Evolutionary conservation across 2,113 vertebrate genomes (phyloP).

Genomic region (Recurvirostra avosetta): DNA sequence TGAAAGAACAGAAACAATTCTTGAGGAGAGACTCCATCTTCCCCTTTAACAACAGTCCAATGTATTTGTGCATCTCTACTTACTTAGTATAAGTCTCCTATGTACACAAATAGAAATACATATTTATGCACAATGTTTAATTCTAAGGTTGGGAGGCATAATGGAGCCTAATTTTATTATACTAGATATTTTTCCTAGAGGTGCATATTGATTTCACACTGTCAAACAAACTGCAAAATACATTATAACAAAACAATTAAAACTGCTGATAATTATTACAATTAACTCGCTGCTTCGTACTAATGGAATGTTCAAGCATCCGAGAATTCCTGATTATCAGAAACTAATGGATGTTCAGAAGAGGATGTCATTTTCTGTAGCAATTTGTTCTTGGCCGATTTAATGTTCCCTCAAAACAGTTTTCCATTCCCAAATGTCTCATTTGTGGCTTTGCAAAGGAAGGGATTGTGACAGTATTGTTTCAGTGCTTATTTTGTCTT

Average conservation of each 20-base stretch:
- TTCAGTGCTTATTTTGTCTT: slow-evolving; percentile 15
- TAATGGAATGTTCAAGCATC: slow-evolving; percentile 61
- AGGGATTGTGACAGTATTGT: background rate
- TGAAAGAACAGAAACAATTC: background rate
- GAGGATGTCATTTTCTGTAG: slow-evolving; percentile 52
- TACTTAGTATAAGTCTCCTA: background rate
- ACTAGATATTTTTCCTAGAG: slow-evolving; percentile 31
- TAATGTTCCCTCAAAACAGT: slow-evolving; percentile 54
- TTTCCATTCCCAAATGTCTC: slow-evolving; percentile 23
- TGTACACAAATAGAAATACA: slow-evolving; percentile 3
- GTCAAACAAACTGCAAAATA: slow-evolving; percentile 42
- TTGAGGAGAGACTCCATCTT: background rate
- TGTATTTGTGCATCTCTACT: background rate
- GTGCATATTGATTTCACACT: slow-evolving; percentile 29
- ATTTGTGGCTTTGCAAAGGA: slow-evolving; percentile 24
- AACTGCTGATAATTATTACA: slow-evolving; percentile 57
- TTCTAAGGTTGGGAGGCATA: slow-evolving; percentile 30
- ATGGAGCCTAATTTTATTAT: slow-evolving; percentile 36
- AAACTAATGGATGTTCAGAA: slow-evolving; percentile 59
- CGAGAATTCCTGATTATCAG: slow-evolving; percentile 52
- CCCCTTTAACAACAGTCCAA: background rate
- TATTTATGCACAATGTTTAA: slow-evolving; percentile 19
- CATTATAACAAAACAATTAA: slow-evolving; percentile 61
- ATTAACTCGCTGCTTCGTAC: slow-evolving; percentile 43
- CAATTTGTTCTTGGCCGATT: slow-evolving; percentile 60